Percentiles rank a stretch among this genome's conserved stretches.
Conservation (phyloP, 2,888 invertebrate species). For the Bedellia somnulentella region DNA sequence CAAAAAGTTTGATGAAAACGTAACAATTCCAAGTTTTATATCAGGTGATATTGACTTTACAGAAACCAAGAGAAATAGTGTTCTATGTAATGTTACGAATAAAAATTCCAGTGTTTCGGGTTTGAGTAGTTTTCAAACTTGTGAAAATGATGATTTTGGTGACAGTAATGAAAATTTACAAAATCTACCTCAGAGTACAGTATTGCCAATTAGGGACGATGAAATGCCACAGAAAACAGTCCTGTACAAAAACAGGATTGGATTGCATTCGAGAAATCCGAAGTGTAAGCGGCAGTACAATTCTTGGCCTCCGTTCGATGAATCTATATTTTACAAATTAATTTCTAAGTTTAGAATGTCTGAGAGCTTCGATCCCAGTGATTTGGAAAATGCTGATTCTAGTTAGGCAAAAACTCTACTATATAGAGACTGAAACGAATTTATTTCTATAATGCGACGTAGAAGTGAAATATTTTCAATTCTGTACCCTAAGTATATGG, state of each 20-base stretch:
- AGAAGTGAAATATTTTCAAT: too few species aligned
- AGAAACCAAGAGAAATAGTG: conserved; percentile 9
- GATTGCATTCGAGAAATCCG: conserved; percentile 12
- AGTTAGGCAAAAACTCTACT: conserved; percentile 8
- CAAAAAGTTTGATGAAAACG: neutral
- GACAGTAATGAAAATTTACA: neutral
- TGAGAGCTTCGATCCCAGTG: conserved; percentile 43
- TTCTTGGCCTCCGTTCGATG: conserved; percentile 47
- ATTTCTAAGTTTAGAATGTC: conserved; percentile 45
- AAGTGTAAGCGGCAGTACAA: conserved; percentile 18
- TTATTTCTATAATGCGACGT: too few species aligned
- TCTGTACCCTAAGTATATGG: too few species aligned
- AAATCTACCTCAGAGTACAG: neutral
- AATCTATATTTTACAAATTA: conserved; percentile 37
- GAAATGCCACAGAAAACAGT: too few species aligned
- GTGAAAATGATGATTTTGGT: conserved; percentile 11
- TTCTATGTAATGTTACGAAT: too few species aligned
- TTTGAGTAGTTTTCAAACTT: too few species aligned
- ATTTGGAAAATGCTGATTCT: conserved; percentile 16
- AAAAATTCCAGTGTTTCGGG: too few species aligned
- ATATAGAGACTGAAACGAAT: too few species aligned
- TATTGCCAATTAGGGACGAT: too few species aligned
- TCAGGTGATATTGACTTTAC: neutral
- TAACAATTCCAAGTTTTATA: neutral
- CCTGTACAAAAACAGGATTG: conserved; percentile 7